Conservation (phyloP, 2,888 invertebrate genomes). For the Chloroclystis v-ata region DNA sequence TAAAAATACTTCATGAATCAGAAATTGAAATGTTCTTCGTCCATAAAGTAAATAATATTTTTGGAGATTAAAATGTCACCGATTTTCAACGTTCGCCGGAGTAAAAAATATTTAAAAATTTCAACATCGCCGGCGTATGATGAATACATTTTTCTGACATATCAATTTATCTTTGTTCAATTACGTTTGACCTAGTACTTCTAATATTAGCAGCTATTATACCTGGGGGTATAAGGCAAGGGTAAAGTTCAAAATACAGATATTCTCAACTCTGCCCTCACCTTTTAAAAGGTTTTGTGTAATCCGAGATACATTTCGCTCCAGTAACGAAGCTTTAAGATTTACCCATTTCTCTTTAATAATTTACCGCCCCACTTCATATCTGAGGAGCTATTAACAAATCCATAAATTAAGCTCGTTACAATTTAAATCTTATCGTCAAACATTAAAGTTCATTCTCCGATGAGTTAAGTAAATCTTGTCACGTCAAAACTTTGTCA, state of each 20-base stretch:
- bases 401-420: constrained; percentile 22
- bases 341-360: constrained; percentile 21
- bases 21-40: not conserved
- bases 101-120: constrained; percentile 5
- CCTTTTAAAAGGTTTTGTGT: constrained; percentile 4
- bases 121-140: not conserved
- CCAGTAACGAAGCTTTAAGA: constrained; percentile 10
- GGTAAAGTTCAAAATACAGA: no score
- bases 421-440: constrained; percentile 26
- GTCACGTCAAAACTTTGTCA: constrained; percentile 31
- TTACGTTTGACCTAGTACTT: constrained; percentile 1
- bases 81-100: not conserved
- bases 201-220: not conserved
- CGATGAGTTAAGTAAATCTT: constrained; percentile 26
- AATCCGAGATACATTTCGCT: constrained; percentile 11
- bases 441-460: constrained; percentile 27
- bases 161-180: constrained; percentile 12
- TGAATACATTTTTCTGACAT: constrained; percentile 15
- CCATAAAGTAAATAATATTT: constrained; percentile 3
- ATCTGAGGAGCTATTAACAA: constrained; percentile 23
- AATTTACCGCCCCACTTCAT: constrained; percentile 20
- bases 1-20: not conserved
- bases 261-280: not conserved
- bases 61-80: not conserved
- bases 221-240: no score